Conservation (phyloP, 1,140 invertebrate genomes). For the Drosophila murphyi region DNA sequence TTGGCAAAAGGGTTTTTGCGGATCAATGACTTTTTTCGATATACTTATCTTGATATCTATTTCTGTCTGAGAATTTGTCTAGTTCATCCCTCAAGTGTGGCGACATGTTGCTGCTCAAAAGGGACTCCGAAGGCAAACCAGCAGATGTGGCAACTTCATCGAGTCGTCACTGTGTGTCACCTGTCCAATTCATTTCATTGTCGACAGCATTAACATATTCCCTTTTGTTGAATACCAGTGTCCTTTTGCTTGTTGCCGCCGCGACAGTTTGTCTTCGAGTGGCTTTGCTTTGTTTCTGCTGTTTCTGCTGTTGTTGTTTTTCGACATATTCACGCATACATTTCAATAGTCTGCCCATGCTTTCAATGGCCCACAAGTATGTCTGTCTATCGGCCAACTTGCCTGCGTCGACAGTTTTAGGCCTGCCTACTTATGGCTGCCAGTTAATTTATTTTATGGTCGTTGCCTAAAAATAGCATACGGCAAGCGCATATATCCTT, state of each 20-base stretch:
- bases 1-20: not conserved
- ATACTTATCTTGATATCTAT: slow-evolving; percentile 29
- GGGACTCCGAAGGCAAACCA: slow-evolving; percentile 47
- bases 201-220: slow-evolving; percentile 73
- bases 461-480: slow-evolving; percentile 61
- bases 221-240: slow-evolving; percentile 18
- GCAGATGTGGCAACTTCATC: slow-evolving; percentile 61
- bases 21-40: slow-evolving; percentile 4
- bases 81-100: slow-evolving; percentile 15
- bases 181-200: slow-evolving; percentile 32
- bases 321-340: slow-evolving; percentile 64
- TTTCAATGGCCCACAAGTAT: slow-evolving; percentile 57
- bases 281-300: slow-evolving; percentile 1
- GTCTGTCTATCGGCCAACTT: slow-evolving; percentile 17
- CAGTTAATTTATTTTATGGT: slow-evolving; percentile 25
- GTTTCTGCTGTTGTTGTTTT: slow-evolving; percentile 17
- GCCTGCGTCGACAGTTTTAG: slow-evolving; percentile 28
- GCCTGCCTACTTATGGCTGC: slow-evolving; percentile 16
- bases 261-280: slow-evolving; percentile 33
- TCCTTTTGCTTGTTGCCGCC: slow-evolving; percentile 29
- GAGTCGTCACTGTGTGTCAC: slow-evolving; percentile 38
- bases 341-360: slow-evolving; percentile 75
- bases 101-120: slow-evolving; percentile 6
- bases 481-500: slow-evolving; percentile 60
- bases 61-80: slow-evolving; percentile 40